phyloP scores from a whole-genome alignment of 2,797 vertebrate genomes.

The Sebastes trivittatus region DNA sequence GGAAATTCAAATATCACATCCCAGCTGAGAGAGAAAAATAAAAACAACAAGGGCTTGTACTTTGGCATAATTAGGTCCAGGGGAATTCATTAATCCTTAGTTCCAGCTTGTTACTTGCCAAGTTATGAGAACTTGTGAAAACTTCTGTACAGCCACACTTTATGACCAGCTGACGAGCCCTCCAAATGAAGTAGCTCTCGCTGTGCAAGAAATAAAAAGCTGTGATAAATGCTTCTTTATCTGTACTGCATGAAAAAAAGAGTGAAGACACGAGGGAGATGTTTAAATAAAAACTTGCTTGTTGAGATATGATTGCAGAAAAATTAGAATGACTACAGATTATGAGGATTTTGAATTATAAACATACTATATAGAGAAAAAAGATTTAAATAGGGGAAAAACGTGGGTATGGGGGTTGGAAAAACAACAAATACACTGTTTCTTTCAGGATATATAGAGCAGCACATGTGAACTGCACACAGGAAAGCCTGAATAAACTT shows the following conservation, averaged over 20 bases:
- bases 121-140: slow-evolving; percentile 43
- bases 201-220: slow-evolving; percentile 7
- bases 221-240: background rate
- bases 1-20: slow-evolving; percentile 69
- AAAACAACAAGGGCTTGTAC: slow-evolving; percentile 62
- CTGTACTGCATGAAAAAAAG: slow-evolving; percentile 6
- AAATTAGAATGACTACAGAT: slow-evolving; percentile 19
- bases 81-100: slow-evolving; percentile 74
- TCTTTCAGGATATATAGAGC: slow-evolving; percentile 30
- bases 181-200: slow-evolving; percentile 16
- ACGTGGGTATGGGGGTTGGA: background rate
- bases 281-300: slow-evolving; percentile 2
- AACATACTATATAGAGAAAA: slow-evolving; percentile 22
- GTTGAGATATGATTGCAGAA: slow-evolving; percentile 12
- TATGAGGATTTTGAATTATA: slow-evolving; percentile 23
- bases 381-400: background rate
- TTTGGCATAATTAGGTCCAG: slow-evolving; percentile 59
- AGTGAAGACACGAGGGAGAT: background rate
- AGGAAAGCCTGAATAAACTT: slow-evolving; percentile 82
- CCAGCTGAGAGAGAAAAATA: slow-evolving; percentile 45
- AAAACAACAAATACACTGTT: slow-evolving; percentile 24
- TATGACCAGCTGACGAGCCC: slow-evolving; percentile 30
- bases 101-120: slow-evolving; percentile 58
- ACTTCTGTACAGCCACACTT: slow-evolving; percentile 22
- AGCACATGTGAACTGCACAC: slow-evolving; percentile 57